Conservation (phyloP, 2,797 vertebrate genomes). For the Sphenodon punctatus region DNA sequence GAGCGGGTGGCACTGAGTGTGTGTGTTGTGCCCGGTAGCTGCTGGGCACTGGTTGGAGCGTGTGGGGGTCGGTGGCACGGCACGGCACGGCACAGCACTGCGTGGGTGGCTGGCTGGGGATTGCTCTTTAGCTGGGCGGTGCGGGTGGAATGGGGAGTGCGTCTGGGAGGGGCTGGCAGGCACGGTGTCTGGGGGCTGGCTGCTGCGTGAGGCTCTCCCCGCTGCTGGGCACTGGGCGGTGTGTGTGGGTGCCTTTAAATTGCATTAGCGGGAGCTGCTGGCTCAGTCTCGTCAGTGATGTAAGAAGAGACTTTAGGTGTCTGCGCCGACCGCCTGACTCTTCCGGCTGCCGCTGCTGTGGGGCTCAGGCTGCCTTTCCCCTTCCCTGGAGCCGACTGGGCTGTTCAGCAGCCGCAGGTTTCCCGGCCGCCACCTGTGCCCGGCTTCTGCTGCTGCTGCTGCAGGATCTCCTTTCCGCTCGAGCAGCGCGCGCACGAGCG, state of each 20-base stretch:
- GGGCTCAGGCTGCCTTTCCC: background rate
- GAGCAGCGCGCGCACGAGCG: background rate
- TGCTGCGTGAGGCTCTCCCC: background rate
- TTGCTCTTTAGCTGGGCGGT: background rate
- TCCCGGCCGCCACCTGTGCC: background rate
- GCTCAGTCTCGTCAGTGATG: background rate
- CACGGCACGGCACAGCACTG: background rate
- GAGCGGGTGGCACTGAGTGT: too few species aligned
- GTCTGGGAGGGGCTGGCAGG: too few species aligned
- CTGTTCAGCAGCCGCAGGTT: background rate
- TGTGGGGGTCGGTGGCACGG: background rate
- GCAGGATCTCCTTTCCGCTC: background rate
- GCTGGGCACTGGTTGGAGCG: too few species aligned
- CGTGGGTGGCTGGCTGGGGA: background rate
- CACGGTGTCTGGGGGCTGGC: background rate
- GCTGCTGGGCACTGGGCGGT: background rate
- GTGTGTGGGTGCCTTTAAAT: slow-evolving; percentile 6
- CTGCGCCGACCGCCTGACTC: background rate
- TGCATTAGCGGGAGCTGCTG: background rate
- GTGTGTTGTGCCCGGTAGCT: too few species aligned
- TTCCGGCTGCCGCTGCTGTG: background rate
- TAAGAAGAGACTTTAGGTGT: background rate
- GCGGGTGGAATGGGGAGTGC: too few species aligned
- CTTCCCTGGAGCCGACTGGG: too few species aligned
- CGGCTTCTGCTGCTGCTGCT: background rate